A percentile compares a stretch with the other conserved stretches of the same genome.
Evolutionary conservation across 2,113 vertebrate species (phyloP).

Genomic region (Eupsittula cactorum): DNA sequence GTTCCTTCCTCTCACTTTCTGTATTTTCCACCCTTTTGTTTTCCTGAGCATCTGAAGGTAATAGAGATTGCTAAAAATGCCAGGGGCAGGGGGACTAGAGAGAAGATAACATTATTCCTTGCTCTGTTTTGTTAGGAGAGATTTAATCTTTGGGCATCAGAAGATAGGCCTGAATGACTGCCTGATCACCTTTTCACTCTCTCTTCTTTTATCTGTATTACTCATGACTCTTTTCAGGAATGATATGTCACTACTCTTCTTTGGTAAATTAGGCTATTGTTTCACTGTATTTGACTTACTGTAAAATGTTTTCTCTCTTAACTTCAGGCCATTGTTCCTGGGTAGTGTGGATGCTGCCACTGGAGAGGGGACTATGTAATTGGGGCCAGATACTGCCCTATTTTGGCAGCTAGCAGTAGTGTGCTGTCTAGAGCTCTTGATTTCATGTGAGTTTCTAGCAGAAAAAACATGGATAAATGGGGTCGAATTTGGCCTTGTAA

Average conservation of each 20-base stretch:
- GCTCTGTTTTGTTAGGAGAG: conserved; percentile 19
- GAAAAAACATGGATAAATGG: background rate
- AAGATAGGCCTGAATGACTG: conserved; percentile 14
- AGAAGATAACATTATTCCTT: conserved; percentile 47
- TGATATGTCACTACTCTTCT: background rate
- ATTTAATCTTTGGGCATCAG: conserved; percentile 44
- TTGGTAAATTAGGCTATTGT: conserved; percentile 15
- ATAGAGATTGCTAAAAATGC: conserved; percentile 25
- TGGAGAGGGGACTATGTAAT: background rate
- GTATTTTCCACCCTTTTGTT: background rate
- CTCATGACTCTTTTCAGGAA: background rate
- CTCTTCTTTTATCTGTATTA: conserved; percentile 37
- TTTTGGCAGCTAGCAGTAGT: background rate
- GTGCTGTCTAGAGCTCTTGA: background rate
- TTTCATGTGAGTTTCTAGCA: background rate
- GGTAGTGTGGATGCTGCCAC: background rate
- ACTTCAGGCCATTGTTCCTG: background rate
- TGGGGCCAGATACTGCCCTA: background rate
- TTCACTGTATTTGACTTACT: background rate
- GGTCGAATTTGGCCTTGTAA: background rate
- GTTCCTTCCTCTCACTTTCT: conserved; percentile 47
- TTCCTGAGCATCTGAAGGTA: background rate
- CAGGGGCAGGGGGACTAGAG: background rate
- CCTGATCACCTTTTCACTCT: conserved; percentile 54
- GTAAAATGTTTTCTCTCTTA: conserved; percentile 19